These are phyloP conservation scores for Elymnias hypermnestra DNA, from an alignment of 1,140 invertebrate genomes.

Conservation along the genomic window DNA sequence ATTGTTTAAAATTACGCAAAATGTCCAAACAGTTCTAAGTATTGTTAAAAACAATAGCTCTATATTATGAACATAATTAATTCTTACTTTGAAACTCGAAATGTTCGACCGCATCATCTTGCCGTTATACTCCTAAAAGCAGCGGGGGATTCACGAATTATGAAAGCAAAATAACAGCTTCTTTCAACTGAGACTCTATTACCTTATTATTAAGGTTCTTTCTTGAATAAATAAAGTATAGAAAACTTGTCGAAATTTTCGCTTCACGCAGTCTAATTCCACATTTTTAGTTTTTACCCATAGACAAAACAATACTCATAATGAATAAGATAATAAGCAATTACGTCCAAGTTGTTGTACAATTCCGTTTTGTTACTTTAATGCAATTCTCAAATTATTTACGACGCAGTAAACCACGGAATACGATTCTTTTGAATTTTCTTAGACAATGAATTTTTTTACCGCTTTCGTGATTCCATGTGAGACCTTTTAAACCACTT, in stretches of 20 bases:
- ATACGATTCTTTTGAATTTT: conserved; percentile 25
- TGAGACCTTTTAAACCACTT: conserved; percentile 3
- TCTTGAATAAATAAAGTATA: conserved; percentile 11
- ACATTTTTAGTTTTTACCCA: conserved; percentile 53
- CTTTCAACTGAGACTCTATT: conserved; percentile 22
- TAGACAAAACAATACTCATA: conserved; percentile 55
- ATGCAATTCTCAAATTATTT: conserved; percentile 45
- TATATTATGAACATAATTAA: conserved; percentile 66
- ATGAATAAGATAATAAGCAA: conserved; percentile 61
- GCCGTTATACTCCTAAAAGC: conserved; percentile 64
- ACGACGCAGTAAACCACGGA: conserved; percentile 34
- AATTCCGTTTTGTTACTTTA: conserved; percentile 47
- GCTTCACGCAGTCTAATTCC: conserved; percentile 55
- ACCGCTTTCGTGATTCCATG: conserved; percentile 12
- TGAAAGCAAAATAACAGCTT: conserved; percentile 19
- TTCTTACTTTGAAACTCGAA: conserved; percentile 45
- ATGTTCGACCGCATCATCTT: conserved; percentile 55
- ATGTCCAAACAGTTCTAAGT: conserved; percentile 55
- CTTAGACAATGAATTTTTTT: conserved; percentile 23
- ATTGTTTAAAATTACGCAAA: conserved; percentile 67
- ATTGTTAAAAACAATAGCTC: conserved; percentile 55
- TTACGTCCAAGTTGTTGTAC: conserved; percentile 44
- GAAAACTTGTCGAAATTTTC: conserved; percentile 26
- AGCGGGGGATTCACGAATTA: conserved; percentile 37
- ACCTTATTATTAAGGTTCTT: conserved; percentile 10